Evolutionary conservation across 2,888 invertebrate genomes (phyloP).

Genomic region (Epinotia ramella): DNA sequence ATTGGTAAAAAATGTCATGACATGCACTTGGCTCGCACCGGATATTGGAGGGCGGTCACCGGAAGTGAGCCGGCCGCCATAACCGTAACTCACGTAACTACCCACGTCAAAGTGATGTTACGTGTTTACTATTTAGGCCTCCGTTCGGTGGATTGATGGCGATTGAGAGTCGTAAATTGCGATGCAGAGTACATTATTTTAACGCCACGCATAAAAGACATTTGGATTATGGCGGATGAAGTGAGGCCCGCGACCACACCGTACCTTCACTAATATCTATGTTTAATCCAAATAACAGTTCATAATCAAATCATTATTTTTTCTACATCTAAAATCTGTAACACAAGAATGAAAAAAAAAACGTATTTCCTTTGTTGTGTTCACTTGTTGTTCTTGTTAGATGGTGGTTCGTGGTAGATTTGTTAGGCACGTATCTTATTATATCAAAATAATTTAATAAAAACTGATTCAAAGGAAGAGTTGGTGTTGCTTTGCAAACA

Average conservation of each 20-base stretch:
- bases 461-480: too few species aligned
- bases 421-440: too few species aligned
- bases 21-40: slow-evolving; percentile 57
- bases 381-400: too few species aligned
- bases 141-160: slow-evolving; percentile 63
- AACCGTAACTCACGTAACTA: slow-evolving; percentile 70
- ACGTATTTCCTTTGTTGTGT: too few species aligned
- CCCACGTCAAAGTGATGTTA: slow-evolving; percentile 65
- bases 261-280: background rate
- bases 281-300: background rate
- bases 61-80: slow-evolving; percentile 63
- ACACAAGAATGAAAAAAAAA: too few species aligned
- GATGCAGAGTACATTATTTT: slow-evolving; percentile 44
- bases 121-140: slow-evolving; percentile 69
- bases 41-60: slow-evolving; percentile 64
- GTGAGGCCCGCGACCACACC: background rate
- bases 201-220: slow-evolving; percentile 42
- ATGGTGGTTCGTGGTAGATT: too few species aligned
- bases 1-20: slow-evolving; percentile 26
- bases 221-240: slow-evolving; percentile 28
- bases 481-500: too few species aligned
- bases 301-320: too few species aligned
- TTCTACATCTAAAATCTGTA: too few species aligned
- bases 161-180: slow-evolving; percentile 51
- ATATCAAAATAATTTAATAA: too few species aligned